Evolutionary conservation across 2,888 invertebrate species (phyloP).

Genomic region (Tiliacea aurago): DNA sequence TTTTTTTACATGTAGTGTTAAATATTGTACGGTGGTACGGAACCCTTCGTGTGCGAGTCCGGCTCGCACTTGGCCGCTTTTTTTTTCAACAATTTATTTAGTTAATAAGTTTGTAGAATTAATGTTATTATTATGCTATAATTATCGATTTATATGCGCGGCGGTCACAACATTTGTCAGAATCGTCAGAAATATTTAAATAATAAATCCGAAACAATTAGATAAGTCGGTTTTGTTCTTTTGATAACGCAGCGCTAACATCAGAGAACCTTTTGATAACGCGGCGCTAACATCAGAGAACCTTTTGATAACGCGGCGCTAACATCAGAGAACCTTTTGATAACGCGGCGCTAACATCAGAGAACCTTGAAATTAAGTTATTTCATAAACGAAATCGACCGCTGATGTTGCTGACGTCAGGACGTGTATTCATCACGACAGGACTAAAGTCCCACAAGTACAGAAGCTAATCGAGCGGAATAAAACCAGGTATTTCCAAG

Average conservation of each 20-base stretch:
- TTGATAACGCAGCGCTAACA: conserved; percentile 25
- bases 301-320: conserved; percentile 21
- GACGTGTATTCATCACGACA: neutral
- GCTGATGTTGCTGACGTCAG: neutral
- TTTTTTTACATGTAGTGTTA: too few relatives aligned
- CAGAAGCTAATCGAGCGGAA: conserved; percentile 26
- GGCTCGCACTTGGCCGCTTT: neutral
- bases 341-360: conserved; percentile 19
- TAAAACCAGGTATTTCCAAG: neutral
- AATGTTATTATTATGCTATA: conserved; percentile 7
- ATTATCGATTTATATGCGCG: neutral
- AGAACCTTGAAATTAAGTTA: conserved; percentile 3
- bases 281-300: conserved; percentile 19
- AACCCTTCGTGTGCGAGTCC: too few relatives aligned
- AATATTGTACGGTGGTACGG: too few relatives aligned
- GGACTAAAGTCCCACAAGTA: neutral
- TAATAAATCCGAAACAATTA: conserved; percentile 25
- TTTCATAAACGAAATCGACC: neutral
- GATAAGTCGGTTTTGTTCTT: conserved; percentile 16
- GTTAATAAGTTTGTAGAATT: neutral
- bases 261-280: conserved; percentile 29
- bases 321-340: conserved; percentile 35
- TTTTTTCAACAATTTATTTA: neutral
- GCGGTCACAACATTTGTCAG: neutral
- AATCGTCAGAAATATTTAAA: conserved; percentile 7